Evolutionary conservation across 2,888 invertebrate species (phyloP), one percentile per base, ranked within the genome.

Genomic region (Palloptera scutellata): DNA sequence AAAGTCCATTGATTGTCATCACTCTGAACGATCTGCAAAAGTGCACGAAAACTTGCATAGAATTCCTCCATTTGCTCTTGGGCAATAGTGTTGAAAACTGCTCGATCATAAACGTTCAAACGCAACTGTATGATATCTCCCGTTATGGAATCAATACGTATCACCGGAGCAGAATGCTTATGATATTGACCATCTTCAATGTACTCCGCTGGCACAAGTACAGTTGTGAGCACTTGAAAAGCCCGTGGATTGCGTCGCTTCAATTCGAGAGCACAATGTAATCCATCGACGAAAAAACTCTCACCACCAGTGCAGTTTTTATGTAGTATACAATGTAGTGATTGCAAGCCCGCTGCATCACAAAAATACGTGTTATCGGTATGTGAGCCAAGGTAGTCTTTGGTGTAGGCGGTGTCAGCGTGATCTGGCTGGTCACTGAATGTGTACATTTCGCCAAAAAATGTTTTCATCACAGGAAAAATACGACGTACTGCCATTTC

Each of bases 281-380:
- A 90, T 0, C 93, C 94, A 78, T 94, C 94, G 0, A 91, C 90
- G 2, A 94, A 85, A 54, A 92, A 84, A 0, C 90, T 92, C 72
- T 92, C 89, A 0, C 94, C 94, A 0, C 94, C 94, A 0, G 79
- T 83, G 0, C 89, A 90, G 11, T 88, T 87, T 1, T 74, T 70
- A 61, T 88, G 87, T 60, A 86, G 77, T 40, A 89, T 78, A 73
- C 89, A 89, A 77, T 91, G 90, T 63, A 91, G 87, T 4, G 89
- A 86, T 82, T 89, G 88, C 42, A 89, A 78, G 0, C 93, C 93
- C 59, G 91, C 89, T 1, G 93, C 89, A 80, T 92, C 90, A 62
- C 88, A 88, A 74, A 92, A 92, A 78, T 94, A 95, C 0, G 92
- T 93, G 64, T 89, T 91, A 78, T 94, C 94, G 3, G 90, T 93